Evolutionary conservation across 2,797 vertebrate genomes (phyloP), one percentile per base, ranked within the genome.

Genomic region (Notoglanidium macrostoma): DNA sequence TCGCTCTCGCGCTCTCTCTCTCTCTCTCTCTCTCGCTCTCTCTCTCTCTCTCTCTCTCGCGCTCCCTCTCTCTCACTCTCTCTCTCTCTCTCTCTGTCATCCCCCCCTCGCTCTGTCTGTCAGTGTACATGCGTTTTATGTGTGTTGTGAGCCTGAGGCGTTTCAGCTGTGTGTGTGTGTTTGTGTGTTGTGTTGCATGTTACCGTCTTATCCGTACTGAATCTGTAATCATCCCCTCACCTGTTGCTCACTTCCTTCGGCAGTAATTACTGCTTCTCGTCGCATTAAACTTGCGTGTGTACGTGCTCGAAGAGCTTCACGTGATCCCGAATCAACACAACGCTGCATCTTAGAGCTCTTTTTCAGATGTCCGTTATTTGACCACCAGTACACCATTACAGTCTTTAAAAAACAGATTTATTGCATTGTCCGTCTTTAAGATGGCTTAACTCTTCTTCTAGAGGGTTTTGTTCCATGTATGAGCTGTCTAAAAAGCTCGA

Each of bases 191-290:
- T 54, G 32, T 82, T 21, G 94, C 93, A 94, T 95, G 94, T 90
- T 91, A 94, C 88, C 89, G 87, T 89, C 92, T 93, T 91, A 90
- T 94, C 93, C 88, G 87, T 90, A 85, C 91, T 89, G 89, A 90
- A 91, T 55, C 92, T 94, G 92, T 94, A 94, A 94, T 94, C 93
- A 94, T 93, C 76, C 91, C 7, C 92, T 94, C 93, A 94, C 94
- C 93, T 89, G 85, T 81, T 86, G 44, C 83, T 59, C 73, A 79
- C 85, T 76, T 76, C 86, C 76, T 89, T 32, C 92, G 1, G 92
- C 76, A 29, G 85, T 74, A 86, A 68, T 78, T 15, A 72, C 86
- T 46, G 68, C 92, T 93, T 95, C 93, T 88, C 93, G 15, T 4
- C 26, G 5, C 23, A 0, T 86, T 35, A 67, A 8, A 19, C 32